Percentiles rank a stretch among this genome's conserved stretches.
phyloP scores from a whole-genome alignment of 2,888 invertebrate genomes.

The Hypercompe scribonia region DNA sequence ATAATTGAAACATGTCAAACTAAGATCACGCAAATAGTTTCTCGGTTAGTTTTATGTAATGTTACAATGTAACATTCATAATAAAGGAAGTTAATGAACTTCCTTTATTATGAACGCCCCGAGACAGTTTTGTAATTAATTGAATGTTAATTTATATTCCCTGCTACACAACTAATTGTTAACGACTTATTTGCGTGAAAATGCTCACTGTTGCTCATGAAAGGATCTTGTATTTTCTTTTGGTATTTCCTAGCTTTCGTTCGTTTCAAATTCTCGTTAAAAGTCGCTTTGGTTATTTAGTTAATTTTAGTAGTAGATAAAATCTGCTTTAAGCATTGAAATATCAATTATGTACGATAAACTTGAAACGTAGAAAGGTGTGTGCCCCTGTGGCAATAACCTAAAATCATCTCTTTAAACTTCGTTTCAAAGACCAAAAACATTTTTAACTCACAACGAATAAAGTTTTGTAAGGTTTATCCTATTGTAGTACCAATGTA shows the following conservation, averaged over 20 bases:
- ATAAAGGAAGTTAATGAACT: no score
- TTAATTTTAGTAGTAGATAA: background rate
- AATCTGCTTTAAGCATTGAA: background rate
- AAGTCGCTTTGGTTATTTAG: background rate
- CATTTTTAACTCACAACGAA: no score
- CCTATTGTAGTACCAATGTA: no score
- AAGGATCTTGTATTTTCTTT: conserved; percentile 13
- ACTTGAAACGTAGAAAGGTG: background rate
- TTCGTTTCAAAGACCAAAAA: no score
- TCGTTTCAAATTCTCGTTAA: background rate
- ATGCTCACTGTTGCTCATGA: conserved; percentile 11
- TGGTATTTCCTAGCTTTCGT: background rate
- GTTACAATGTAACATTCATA: no score
- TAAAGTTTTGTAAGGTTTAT: no score
- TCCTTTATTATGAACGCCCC: background rate
- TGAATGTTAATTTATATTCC: conserved; percentile 23
- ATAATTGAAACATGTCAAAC: background rate
- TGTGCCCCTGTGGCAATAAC: background rate
- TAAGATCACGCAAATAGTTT: background rate
- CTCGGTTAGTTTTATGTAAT: background rate
- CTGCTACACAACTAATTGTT: conserved; percentile 23
- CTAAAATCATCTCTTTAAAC: background rate
- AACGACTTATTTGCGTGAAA: conserved; percentile 44
- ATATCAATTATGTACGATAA: background rate
- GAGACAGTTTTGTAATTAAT: conserved; percentile 28